phyloP scores from a whole-genome alignment of 2,888 invertebrate species.

The Julus scandinavius region DNA sequence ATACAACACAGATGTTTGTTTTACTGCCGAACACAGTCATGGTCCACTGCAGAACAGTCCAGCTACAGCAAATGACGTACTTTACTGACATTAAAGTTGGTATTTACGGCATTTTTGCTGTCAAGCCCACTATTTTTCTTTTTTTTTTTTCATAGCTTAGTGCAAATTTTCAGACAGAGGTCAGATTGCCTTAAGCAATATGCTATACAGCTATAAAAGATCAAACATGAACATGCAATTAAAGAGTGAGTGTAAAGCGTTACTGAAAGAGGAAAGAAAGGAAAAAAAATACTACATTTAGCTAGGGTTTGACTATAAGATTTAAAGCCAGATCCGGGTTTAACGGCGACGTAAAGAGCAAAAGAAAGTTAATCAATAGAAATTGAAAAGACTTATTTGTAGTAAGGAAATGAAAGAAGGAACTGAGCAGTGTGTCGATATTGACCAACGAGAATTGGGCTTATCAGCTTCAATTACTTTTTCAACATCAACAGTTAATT shows the following conservation, averaged over 20 bases:
- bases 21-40: slow-evolving; percentile 16
- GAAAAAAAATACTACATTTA: background rate
- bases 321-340: slow-evolving; percentile 19
- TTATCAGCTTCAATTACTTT: background rate
- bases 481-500: background rate
- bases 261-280: background rate
- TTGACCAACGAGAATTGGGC: background rate
- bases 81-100: slow-evolving; percentile 19
- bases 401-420: background rate
- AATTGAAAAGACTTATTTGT: slow-evolving; percentile 5
- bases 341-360: slow-evolving; percentile 20
- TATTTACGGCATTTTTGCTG: background rate
- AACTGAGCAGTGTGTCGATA: no score
- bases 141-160: slow-evolving; percentile 9
- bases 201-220: slow-evolving; percentile 1
- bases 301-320: slow-evolving; percentile 8
- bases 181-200: background rate
- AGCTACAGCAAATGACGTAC: background rate
- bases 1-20: slow-evolving; percentile 1
- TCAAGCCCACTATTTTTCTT: background rate
- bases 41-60: slow-evolving; percentile 10
- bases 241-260: background rate
- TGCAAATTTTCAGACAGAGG: slow-evolving; percentile 5
- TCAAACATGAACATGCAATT: slow-evolving; percentile 33
- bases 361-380: slow-evolving; percentile 33